A percentile compares a stretch with the other conserved stretches of the same genome.
Evolutionary conservation across 2,113 vertebrate species (phyloP).

Genomic region (Protomyctophum bolini): DNA sequence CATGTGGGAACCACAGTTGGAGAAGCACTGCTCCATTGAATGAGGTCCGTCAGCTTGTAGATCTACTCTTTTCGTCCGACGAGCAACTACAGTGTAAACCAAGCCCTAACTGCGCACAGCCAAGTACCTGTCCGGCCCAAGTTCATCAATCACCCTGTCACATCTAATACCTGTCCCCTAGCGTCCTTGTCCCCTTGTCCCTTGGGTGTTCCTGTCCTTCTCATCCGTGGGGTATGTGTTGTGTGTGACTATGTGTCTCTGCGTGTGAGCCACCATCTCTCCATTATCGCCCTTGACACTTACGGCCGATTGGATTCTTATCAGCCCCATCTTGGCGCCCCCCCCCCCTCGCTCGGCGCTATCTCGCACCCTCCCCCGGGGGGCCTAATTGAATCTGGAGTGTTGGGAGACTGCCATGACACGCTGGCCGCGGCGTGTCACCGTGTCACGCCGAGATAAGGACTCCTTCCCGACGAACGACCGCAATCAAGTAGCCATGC

Average conservation of each 20-base stretch:
- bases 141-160: too few species aligned
- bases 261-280: constrained; percentile 32
- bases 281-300: constrained; percentile 68
- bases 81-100: too few species aligned
- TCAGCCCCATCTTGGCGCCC: constrained; percentile 62
- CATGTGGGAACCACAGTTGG: too few species aligned
- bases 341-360: constrained; percentile 12
- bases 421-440: constrained; percentile 65
- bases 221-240: not conserved
- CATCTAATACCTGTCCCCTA: too few species aligned
- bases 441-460: constrained; percentile 64
- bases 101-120: too few species aligned
- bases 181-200: too few species aligned
- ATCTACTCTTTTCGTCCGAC: too few species aligned
- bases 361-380: constrained; percentile 41
- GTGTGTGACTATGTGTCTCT: constrained; percentile 24
- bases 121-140: too few species aligned
- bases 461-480: constrained; percentile 40
- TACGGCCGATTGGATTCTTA: constrained; percentile 74
- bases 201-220: too few species aligned
- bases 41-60: too few species aligned
- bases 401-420: constrained; percentile 66
- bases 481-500: constrained; percentile 46
- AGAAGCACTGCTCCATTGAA: too few species aligned
- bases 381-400: constrained; percentile 76